Evolutionary conservation across 2,113 vertebrate genomes (phyloP).

Genomic region (Columba janthina): DNA sequence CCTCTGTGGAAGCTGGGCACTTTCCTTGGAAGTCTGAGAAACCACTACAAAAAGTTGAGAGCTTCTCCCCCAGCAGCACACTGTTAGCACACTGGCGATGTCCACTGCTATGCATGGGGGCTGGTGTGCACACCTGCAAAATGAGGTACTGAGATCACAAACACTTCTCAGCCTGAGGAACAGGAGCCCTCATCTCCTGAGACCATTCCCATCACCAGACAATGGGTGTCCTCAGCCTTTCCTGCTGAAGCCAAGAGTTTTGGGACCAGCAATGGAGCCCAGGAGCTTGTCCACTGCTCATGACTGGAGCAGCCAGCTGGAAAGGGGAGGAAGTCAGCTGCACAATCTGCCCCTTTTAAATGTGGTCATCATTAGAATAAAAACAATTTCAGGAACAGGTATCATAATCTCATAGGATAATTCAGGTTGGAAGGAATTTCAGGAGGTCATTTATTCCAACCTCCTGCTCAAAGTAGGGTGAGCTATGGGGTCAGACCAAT

Average conservation of each 20-base stretch:
- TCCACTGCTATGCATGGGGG: not conserved
- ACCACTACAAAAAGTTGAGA: not conserved
- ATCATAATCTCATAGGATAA: not conserved
- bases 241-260: not conserved
- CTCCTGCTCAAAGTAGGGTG: not conserved
- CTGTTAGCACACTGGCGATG: rapidly evolving
- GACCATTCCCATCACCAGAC: not conserved
- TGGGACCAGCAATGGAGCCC: not conserved
- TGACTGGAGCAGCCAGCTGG: not conserved
- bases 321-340: not conserved
- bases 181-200: not conserved
- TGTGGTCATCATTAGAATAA: not conserved
- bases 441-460: not conserved
- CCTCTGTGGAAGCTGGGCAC: not conserved
- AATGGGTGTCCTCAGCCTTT: not conserved
- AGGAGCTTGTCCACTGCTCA: not conserved
- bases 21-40: not conserved
- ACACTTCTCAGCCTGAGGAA: not conserved
- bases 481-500: not conserved
- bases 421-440: not conserved
- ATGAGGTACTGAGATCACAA: rapidly evolving
- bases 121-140: not conserved
- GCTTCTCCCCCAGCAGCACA: not conserved
- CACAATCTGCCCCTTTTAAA: not conserved
- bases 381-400: not conserved